phyloP scores from a whole-genome alignment of 2,797 vertebrate species.

The Neosilurus mollespiculum region DNA sequence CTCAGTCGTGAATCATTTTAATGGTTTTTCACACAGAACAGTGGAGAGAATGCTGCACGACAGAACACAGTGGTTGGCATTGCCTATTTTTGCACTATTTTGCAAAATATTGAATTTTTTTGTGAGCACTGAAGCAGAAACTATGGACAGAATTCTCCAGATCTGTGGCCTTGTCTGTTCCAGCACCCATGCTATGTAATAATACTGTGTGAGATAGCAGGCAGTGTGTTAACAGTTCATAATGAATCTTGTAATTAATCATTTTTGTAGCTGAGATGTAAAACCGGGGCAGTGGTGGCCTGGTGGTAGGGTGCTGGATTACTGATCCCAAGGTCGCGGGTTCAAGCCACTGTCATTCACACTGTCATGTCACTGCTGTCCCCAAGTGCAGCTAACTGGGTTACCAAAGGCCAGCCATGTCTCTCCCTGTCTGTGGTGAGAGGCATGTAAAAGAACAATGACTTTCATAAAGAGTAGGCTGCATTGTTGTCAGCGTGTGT shows the following conservation, averaged over 20 bases:
- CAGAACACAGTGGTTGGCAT: conserved; percentile 29
- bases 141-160: conserved; percentile 16
- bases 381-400: too few species aligned
- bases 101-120: conserved; percentile 21
- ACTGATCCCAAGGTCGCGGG: too few species aligned
- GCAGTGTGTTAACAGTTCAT: conserved; percentile 32
- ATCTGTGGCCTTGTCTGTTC: conserved; percentile 28
- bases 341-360: too few species aligned
- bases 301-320: too few species aligned
- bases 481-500: too few species aligned
- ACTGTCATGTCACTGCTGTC: too few species aligned
- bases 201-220: conserved; percentile 17
- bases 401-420: too few species aligned
- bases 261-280: conserved; percentile 29
- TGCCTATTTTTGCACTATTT: conserved; percentile 17
- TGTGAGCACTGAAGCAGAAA: conserved; percentile 15
- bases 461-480: too few species aligned
- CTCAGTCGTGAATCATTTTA: conserved; percentile 30
- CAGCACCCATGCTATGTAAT: conserved; percentile 3
- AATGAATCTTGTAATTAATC: conserved; percentile 30
- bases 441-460: too few species aligned
- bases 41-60: conserved; percentile 29
- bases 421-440: too few species aligned
- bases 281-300: too few species aligned
- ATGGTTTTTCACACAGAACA: conserved; percentile 32